Conservation (phyloP, 2,113 vertebrate genomes). For the Engystomops pustulosus region DNA sequence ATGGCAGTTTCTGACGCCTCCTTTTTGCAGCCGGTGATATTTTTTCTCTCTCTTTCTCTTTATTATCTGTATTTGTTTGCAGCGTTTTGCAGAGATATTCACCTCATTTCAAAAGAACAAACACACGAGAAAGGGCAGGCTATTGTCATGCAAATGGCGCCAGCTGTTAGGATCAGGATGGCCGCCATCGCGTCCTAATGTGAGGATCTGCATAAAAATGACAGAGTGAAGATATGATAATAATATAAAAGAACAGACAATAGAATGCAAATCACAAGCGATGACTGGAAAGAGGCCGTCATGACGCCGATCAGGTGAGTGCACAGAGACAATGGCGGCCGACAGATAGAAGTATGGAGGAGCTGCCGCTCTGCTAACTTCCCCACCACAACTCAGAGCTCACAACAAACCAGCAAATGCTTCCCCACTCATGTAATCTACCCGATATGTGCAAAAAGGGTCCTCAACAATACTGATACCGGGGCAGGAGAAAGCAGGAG, state of each 20-base stretch:
- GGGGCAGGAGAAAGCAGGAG: too few relatives aligned
- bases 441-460: neutral
- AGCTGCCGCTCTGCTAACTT: conserved; percentile 67
- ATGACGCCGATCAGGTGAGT: conserved; percentile 81
- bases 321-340: conserved; percentile 74
- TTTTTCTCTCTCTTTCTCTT: conserved; percentile 63
- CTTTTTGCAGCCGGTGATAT: conserved; percentile 71
- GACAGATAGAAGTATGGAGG: conserved; percentile 71
- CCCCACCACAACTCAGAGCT: conserved; percentile 63
- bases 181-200: conserved; percentile 73
- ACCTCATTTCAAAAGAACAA: conserved; percentile 81
- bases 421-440: conserved; percentile 65
- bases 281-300: conserved; percentile 74
- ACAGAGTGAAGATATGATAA: conserved; percentile 72
- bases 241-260: conserved; percentile 73
- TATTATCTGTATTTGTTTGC: conserved; percentile 77
- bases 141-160: conserved; percentile 81
- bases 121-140: conserved; percentile 74
- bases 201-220: conserved; percentile 79
- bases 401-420: conserved; percentile 69
- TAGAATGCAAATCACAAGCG: conserved; percentile 76
- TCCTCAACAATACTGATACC: neutral
- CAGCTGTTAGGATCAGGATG: conserved; percentile 78
- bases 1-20: conserved; percentile 70
- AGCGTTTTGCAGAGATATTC: conserved; percentile 75